Conservation (phyloP, 2,888 invertebrate species). For the Dasypolia templi region DNA sequence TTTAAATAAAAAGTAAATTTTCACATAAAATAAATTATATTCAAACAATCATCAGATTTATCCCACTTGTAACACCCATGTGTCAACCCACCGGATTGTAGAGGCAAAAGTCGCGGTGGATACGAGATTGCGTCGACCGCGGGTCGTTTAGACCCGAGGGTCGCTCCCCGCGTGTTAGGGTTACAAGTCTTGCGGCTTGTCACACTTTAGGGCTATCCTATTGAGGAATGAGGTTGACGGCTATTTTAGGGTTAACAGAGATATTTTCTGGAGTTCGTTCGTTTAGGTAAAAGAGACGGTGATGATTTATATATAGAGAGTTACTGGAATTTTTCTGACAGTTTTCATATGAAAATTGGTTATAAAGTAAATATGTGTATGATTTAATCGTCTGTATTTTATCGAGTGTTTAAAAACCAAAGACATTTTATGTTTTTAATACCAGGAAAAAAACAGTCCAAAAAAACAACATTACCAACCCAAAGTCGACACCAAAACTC, state of each 20-base stretch:
- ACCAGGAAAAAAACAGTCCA: too few relatives aligned
- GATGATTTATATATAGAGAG: too few relatives aligned
- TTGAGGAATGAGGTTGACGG: conserved; percentile 56
- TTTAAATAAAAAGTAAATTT: neutral
- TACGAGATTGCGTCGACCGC: conserved; percentile 73
- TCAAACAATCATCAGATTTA: conserved; percentile 65
- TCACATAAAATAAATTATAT: conserved; percentile 4
- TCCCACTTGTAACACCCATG: conserved; percentile 60
- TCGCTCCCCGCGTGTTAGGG: conserved; percentile 77
- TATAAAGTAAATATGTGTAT: too few relatives aligned
- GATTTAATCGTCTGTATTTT: too few relatives aligned
- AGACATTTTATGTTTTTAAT: too few relatives aligned
- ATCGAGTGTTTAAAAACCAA: too few relatives aligned
- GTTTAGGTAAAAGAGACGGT: neutral
- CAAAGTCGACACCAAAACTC: neutral
- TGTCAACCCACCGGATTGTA: conserved; percentile 67
- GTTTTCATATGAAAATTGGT: neutral
- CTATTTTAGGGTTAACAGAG: conserved; percentile 47
- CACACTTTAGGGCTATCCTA: conserved; percentile 70
- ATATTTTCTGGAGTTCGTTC: conserved; percentile 39
- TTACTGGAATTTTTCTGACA: neutral
- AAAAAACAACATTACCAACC: too few relatives aligned
- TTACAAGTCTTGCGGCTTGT: conserved; percentile 74
- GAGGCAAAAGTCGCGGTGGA: conserved; percentile 76
- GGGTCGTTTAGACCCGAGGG: conserved; percentile 71